Conservation (phyloP, 2,113 vertebrate genomes). For the Siniperca chuatsi region DNA sequence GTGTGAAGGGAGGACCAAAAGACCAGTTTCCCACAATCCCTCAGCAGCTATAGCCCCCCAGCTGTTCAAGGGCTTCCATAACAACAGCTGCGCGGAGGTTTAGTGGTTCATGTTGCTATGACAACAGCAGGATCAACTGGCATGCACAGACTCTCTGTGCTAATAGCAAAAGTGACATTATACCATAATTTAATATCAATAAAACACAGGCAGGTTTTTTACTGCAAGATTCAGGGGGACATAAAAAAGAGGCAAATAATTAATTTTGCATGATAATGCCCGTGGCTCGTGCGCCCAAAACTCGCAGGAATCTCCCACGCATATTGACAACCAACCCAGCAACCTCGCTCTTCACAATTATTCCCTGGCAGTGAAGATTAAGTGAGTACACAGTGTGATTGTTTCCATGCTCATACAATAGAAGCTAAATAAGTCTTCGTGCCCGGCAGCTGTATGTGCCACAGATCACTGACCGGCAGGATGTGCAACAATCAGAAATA, state of each 20-base stretch:
- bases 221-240: conserved; percentile 63
- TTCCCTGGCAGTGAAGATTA: conserved; percentile 41
- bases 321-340: conserved; percentile 43
- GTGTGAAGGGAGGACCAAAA: conserved; percentile 77
- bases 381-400: conserved; percentile 28
- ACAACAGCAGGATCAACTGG: conserved; percentile 84
- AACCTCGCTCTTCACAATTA: conserved; percentile 53
- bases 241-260: conserved; percentile 76
- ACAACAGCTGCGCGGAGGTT: conserved; percentile 87
- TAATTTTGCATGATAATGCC: conserved; percentile 71
- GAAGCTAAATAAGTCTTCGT: conserved; percentile 58
- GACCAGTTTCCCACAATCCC: conserved; percentile 84
- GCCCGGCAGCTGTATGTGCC: conserved; percentile 70
- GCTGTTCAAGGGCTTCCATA: conserved; percentile 86
- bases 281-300: conserved; percentile 41
- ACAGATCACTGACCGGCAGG: conserved; percentile 76
- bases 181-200: conserved; percentile 81
- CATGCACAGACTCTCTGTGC: conserved; percentile 79
- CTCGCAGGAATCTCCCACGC: conserved; percentile 57
- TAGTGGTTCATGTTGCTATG: conserved; percentile 86
- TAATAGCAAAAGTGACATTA: conserved; percentile 85
- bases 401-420: conserved; percentile 66
- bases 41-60: conserved; percentile 82
- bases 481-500: conserved; percentile 78
- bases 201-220: conserved; percentile 75